Evolutionary conservation across 2,888 invertebrate species (phyloP).

Genomic region (Steinernema scapterisci): DNA sequence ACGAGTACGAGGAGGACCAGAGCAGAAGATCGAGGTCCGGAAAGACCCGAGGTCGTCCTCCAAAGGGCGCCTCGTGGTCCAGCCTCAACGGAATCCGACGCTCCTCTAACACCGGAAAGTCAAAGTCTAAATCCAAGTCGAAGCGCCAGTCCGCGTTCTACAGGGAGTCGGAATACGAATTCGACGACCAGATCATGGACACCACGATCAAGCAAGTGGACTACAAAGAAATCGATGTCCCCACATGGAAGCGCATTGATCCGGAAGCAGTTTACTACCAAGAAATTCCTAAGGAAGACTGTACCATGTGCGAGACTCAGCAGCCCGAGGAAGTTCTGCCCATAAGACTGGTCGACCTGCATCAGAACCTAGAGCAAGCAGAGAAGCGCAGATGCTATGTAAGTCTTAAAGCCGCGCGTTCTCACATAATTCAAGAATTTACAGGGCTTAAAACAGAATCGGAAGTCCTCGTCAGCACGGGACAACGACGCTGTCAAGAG

Average conservation of each 20-base stretch:
- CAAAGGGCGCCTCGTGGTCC: neutral
- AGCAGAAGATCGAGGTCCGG: neutral
- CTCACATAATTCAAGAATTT: neutral
- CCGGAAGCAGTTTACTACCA: neutral
- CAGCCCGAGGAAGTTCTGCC: neutral
- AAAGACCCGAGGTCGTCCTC: constrained; percentile 3
- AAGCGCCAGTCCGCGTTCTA: neutral
- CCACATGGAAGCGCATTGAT: constrained; percentile 5
- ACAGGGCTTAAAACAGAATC: neutral
- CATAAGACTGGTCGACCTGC: neutral
- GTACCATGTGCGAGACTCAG: neutral
- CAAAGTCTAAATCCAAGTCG: neutral
- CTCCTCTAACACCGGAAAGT: constrained; percentile 1
- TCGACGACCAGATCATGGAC: constrained; percentile 23
- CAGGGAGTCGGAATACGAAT: constrained; percentile 23
- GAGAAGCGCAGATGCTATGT: constrained; percentile 14
- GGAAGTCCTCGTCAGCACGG: neutral
- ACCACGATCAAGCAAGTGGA: constrained; percentile 25
- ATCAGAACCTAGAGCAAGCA: neutral
- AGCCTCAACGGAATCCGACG: neutral
- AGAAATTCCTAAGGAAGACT: neutral
- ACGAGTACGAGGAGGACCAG: constrained; percentile 11
- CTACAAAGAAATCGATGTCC: constrained; percentile 27
- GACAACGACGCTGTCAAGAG: neutral
- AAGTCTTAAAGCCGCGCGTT: neutral